Base-by-base conservation (phyloP, 2,797 vertebrate species). In the Gymnoscopelus microlampas region DNA sequence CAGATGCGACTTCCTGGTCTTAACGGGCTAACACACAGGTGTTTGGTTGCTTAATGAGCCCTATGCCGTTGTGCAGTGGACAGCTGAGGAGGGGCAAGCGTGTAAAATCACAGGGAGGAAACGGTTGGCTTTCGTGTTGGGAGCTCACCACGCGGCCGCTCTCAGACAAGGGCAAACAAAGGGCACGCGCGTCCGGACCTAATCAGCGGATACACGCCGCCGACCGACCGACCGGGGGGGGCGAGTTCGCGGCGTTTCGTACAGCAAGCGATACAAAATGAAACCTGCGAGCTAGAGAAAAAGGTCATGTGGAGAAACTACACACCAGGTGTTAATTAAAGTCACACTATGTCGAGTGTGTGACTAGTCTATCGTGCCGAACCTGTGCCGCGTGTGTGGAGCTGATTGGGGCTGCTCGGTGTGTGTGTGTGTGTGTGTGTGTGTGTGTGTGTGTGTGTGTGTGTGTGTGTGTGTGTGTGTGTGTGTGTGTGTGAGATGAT, bases 41-140 rank as follows among this genome's bases (percentile, higher is more conserved):
- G 76, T 79, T 81, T 79, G 79, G 75, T 69, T 65, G 19, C 71
- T 39, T 90, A 88, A 89, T 86, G 87, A 90, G 76, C 49, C 51
- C 1, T 1, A 54, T 69, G 74, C 53, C 66, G 60, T 7, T 7
- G 71, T 2, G 24, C 26, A 73, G 50, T 35, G 65, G 70, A 55
- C 26, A 13, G 70, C 67, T 59, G 76, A 73, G 3, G 35, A 68
- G 66, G 5, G 35, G 54, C 10, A 10, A 10, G 67, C 51, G 78
- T 77, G 72, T 78, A 68, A 68, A 82, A 48, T n/a, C 79, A 57
- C 50, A 78, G 44, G 44, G 73, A 57, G 64, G 12, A 35, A 70
- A 68, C 58, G 53, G 53, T 7, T n/a, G 68, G 19, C 32, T 74
- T 79, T 79, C 65, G 76, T 78, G 60, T 66, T 68, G 23, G 53